phyloP scores from a whole-genome alignment of 2,797 vertebrate species.

The Pteronotus mesoamericanus region DNA sequence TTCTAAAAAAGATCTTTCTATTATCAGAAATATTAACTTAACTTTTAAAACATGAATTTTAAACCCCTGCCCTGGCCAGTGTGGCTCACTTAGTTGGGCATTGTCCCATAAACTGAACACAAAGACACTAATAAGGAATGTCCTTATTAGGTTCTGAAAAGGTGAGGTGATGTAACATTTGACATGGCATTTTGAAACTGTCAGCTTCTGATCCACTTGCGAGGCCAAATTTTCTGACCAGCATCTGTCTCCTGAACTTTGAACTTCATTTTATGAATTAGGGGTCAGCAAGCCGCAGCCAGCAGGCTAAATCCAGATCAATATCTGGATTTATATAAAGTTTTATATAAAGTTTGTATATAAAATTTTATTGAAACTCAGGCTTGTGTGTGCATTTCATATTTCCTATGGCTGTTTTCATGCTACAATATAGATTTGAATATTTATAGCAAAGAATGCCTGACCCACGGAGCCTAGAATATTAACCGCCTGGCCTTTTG shows the following conservation, averaged over 20 bases:
- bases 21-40: not conserved
- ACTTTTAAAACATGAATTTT: not conserved
- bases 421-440: not conserved
- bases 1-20: not conserved
- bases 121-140: not conserved
- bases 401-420: not conserved
- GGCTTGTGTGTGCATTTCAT: not conserved
- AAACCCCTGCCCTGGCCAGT: not conserved
- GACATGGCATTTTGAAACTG: not conserved
- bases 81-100: not conserved
- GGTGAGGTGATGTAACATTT: not conserved
- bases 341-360: too few species aligned
- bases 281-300: not conserved
- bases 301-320: not conserved
- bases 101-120: not conserved
- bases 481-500: not conserved
- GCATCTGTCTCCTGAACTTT: not conserved
- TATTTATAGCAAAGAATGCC: not conserved
- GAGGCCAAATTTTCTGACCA: not conserved
- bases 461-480: not conserved
- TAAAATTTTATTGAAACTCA: not conserved
- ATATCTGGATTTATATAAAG: not conserved
- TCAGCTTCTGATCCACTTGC: not conserved
- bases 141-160: not conserved
- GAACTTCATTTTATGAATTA: not conserved